Evolutionary conservation across 2,888 invertebrate genomes (phyloP), one percentile per base, ranked within the genome.

Genomic region (Lepeophtheirus nordmannii): DNA sequence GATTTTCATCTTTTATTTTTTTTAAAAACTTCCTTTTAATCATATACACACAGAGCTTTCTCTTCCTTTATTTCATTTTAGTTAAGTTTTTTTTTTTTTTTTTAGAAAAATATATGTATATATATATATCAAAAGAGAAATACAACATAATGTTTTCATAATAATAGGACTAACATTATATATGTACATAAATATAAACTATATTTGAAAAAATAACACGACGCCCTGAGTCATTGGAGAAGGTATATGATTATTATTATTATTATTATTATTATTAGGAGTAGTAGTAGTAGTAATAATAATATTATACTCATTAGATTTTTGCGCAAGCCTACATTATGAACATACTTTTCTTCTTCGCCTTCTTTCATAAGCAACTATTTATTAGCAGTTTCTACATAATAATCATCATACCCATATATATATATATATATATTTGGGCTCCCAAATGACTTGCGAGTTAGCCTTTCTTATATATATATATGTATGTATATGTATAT

Each of bases 361-460:
- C n/a, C 9, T n/a, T 22, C 1, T 39, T 40, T 14, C n/a, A 37
- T 20, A 62, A 9, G 39, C 39, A 40, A n/a, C 39, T 20, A 11
- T 39, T 20, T 22, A 17, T 39, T 62, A 20, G 10, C 20, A 11
- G 39, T 62, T 38, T 20, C 30, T 20, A 62, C 39, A 40, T 40
- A 62, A 39, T 38, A n/a, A 39, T 62, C 30, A 22, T 22, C 22
- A 62, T 40, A 40, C 22, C 10, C 17, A 62, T 38, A 62, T 20
- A 62, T 38, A 62, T 38, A 62, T 38, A 62, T 38, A 38, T 14
- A 62, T 62, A 20, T 40, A 39, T 20, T 38, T 14, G 38, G 23
- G 30, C 30, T 37, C 30, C 20, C 22, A 59, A n/a, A 59, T 22
- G 22, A n/a, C 20, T 22, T 23, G n/a, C 23, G 17, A 23, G 17